Conservation (phyloP, 2,797 vertebrate genomes). For the Poeciliopsis infans region DNA sequence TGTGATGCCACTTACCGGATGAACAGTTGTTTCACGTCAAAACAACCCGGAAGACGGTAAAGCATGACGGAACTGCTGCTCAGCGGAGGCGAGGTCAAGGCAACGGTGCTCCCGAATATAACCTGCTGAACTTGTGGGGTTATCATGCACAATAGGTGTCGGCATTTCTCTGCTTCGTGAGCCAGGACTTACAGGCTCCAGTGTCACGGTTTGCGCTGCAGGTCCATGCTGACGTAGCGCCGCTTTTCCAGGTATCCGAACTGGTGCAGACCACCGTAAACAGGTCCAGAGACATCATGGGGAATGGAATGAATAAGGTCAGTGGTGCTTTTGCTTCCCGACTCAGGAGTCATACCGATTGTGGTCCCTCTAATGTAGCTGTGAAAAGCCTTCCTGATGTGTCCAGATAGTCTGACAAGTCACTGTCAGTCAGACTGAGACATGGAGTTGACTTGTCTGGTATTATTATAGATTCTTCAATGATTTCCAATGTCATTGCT, state of each 20-base stretch:
- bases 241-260: slow-evolving; percentile 9
- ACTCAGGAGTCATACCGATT: neutral
- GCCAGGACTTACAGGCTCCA: neutral
- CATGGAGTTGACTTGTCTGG: neutral
- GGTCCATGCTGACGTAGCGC: slow-evolving; percentile 33
- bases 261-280: slow-evolving; percentile 20
- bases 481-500: neutral
- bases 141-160: slow-evolving; percentile 1
- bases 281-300: slow-evolving; percentile 75
- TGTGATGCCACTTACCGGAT: slow-evolving; percentile 73
- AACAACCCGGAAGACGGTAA: slow-evolving; percentile 73
- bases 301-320: slow-evolving; percentile 94
- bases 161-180: neutral
- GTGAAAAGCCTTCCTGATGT: neutral
- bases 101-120: neutral
- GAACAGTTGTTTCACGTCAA: slow-evolving; percentile 52
- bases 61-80: slow-evolving; percentile 33
- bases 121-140: slow-evolving; percentile 7
- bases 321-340: neutral
- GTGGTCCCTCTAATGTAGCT: neutral
- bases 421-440: neutral
- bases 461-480: neutral
- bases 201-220: slow-evolving; percentile 6
- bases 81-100: slow-evolving; percentile 10
- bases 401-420: neutral